Conservation (phyloP, 2,888 invertebrate genomes). For the Vesta saturnalis region DNA sequence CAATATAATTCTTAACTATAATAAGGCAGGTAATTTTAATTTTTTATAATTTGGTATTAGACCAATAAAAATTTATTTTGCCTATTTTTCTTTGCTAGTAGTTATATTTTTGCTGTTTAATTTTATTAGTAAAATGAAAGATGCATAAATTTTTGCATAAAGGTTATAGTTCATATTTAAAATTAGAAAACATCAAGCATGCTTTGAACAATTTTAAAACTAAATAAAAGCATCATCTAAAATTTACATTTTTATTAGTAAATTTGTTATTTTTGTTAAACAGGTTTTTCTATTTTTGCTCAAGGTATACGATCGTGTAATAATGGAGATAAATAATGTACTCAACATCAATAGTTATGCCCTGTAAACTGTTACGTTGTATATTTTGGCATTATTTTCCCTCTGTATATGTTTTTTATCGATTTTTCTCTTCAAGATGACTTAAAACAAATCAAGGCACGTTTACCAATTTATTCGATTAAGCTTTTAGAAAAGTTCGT, state of each 20-base stretch:
- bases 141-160: too few relatives aligned
- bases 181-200: not conserved
- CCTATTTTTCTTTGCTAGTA: too few relatives aligned
- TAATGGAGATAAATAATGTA: not conserved
- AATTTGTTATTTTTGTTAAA: not conserved
- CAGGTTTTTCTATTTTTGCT: not conserved
- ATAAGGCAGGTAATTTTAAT: too few relatives aligned
- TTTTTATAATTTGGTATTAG: too few relatives aligned
- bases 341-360: not conserved
- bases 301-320: not conserved
- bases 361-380: not conserved
- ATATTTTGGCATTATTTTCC: not conserved
- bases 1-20: too few relatives aligned
- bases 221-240: too few relatives aligned
- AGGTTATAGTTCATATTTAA: too few relatives aligned
- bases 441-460: not conserved
- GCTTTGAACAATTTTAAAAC: not conserved
- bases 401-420: not conserved
- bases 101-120: too few relatives aligned
- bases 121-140: too few relatives aligned
- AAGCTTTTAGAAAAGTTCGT: constrained; percentile 1
- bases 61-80: too few relatives aligned
- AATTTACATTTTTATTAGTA: not conserved
- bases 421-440: not conserved
- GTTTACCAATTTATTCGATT: not conserved